Evolutionary conservation across 2,888 invertebrate species (phyloP).

Genomic region (Xanthorhoe spadicearia): DNA sequence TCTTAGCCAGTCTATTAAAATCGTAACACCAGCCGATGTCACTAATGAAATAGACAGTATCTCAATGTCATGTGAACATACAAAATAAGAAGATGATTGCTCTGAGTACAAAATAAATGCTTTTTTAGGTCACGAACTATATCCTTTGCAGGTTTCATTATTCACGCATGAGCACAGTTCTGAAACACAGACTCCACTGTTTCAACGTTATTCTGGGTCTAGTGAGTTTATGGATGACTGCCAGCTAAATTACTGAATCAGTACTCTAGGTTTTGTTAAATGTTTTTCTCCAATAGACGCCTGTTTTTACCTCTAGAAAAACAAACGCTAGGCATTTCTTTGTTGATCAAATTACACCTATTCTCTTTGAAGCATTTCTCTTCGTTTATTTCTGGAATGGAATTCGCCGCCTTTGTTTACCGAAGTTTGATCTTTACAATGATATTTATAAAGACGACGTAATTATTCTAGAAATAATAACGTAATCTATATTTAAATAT

Average conservation of each 20-base stretch:
- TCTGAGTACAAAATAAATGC: no score
- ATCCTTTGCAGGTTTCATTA: background rate
- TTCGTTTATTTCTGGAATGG: conserved; percentile 11
- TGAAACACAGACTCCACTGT: background rate
- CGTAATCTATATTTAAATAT: no score
- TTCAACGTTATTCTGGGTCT: background rate
- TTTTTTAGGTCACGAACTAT: background rate
- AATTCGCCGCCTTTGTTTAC: conserved; percentile 26
- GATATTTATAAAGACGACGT: background rate
- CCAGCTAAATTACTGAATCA: background rate
- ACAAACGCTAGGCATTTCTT: conserved; percentile 8
- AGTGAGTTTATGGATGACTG: background rate
- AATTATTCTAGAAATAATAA: no score
- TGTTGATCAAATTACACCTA: conserved; percentile 16
- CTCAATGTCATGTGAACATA: background rate
- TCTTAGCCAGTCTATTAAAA: no score
- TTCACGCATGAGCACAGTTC: background rate
- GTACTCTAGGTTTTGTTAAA: background rate
- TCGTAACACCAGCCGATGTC: background rate
- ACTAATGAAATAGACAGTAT: background rate
- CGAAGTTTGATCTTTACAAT: conserved; percentile 7
- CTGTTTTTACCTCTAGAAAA: background rate
- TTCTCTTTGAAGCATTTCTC: conserved; percentile 16
- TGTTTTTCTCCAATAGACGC: background rate
- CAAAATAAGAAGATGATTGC: no score